Percentiles rank a stretch among this genome's conserved stretches.
These are phyloP conservation scores for Notodonta dromedarius DNA, from an alignment of 2,888 invertebrate genomes.

Conservation along the genomic window DNA sequence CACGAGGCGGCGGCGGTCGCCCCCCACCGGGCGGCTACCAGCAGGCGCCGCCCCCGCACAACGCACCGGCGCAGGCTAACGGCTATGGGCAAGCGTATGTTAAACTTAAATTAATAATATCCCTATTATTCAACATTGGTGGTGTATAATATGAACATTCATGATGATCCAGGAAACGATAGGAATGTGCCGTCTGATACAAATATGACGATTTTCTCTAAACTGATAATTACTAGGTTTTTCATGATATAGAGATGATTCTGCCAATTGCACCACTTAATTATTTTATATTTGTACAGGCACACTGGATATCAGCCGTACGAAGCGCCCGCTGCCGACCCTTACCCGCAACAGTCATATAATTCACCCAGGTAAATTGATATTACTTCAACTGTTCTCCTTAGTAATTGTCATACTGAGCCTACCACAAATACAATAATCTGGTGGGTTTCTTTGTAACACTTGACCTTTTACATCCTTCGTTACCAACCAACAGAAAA, in stretches of 20 bases:
- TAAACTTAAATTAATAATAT: background rate
- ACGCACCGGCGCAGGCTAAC: slow-evolving; percentile 59
- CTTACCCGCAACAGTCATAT: slow-evolving; percentile 69
- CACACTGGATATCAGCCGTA: slow-evolving; percentile 77
- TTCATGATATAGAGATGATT: background rate
- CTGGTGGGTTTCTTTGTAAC: too few species aligned
- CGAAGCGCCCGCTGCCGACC: slow-evolving; percentile 67
- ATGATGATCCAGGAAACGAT: slow-evolving; percentile 79
- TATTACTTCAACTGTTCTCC: too few species aligned
- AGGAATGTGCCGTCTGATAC: slow-evolving; percentile 84
- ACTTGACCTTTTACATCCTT: too few species aligned
- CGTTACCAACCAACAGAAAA: too few species aligned
- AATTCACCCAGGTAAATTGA: slow-evolving; percentile 59
- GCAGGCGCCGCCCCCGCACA: slow-evolving; percentile 56
- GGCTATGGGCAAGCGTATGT: slow-evolving; percentile 75
- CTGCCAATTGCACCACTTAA: background rate
- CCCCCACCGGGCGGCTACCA: slow-evolving; percentile 62
- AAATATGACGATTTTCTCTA: slow-evolving; percentile 69
- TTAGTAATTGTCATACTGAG: too few species aligned
- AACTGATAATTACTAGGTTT: slow-evolving; percentile 50
- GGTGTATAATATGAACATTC: background rate
- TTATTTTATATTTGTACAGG: slow-evolving; percentile 42
- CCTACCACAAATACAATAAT: too few species aligned
- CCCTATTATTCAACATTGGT: background rate
- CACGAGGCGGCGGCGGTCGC: slow-evolving; percentile 56